Conservation (phyloP, 2,797 vertebrate species). For the Aeoliscus strigatus region DNA sequence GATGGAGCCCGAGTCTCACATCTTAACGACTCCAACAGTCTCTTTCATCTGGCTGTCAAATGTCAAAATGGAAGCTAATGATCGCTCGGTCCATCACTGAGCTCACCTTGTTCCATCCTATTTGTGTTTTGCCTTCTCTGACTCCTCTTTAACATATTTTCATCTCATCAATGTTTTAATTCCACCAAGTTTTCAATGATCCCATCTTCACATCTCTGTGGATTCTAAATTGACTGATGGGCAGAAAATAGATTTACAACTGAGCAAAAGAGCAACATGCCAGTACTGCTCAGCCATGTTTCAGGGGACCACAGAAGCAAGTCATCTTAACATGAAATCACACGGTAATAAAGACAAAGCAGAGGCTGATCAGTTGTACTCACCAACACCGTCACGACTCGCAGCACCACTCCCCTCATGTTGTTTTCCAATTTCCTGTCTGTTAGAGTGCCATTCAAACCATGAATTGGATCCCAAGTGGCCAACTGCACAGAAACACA, state of each 20-base stretch:
- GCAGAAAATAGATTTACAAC: conserved; percentile 12
- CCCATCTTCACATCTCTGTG: conserved; percentile 4
- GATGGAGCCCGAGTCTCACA: conserved; percentile 29
- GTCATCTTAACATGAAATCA: conserved; percentile 4
- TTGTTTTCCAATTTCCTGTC: conserved; percentile 98
- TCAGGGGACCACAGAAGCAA: conserved; percentile 3
- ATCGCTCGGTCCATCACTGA: conserved; percentile 14
- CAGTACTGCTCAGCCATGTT: conserved; percentile 1
- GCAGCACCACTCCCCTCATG: conserved; percentile 93
- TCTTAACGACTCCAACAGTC: conserved; percentile 23
- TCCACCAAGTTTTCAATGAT: conserved; percentile 9
- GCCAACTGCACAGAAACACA: conserved; percentile 80
- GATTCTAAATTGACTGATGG: conserved; percentile 20
- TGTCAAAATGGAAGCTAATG: conserved; percentile 30
- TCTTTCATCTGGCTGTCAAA: conserved; percentile 34
- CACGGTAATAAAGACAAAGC: conserved; percentile 5
- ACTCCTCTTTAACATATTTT: conserved; percentile 1
- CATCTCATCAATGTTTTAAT: not conserved
- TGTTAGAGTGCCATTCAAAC: conserved; percentile 92
- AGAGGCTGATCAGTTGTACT: conserved; percentile 49
- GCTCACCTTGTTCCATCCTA: conserved; percentile 18
- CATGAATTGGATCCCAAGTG: conserved; percentile 93
- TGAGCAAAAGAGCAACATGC: conserved; percentile 22
- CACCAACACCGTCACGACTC: conserved; percentile 95
- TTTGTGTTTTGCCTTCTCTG: conserved; percentile 8